A percentile compares a stretch with the other conserved stretches of the same genome.
Conservation (phyloP, 1,140 invertebrate genomes). For the Antheraea mylitta region DNA sequence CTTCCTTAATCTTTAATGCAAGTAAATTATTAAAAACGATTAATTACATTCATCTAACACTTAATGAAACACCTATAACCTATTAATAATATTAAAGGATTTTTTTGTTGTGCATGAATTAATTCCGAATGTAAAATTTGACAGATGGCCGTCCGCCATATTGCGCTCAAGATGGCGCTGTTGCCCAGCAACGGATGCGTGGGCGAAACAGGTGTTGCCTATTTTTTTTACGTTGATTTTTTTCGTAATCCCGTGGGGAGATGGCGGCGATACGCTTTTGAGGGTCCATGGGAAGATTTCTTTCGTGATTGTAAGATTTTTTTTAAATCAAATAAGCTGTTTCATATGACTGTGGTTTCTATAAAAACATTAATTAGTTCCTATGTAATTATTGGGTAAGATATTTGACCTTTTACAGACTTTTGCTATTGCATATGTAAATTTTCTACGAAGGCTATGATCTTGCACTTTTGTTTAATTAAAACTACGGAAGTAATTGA, state of each 20-base stretch:
- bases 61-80: not conserved
- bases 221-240: conserved; percentile 45
- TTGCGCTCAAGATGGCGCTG: conserved; percentile 47
- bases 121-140: conserved; percentile 54
- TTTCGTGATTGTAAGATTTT: conserved; percentile 24
- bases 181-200: conserved; percentile 56
- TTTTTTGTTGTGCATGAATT: conserved; percentile 11
- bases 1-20: not conserved
- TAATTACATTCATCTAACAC: not conserved
- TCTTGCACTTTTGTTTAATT: not conserved
- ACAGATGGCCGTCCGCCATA: conserved; percentile 65
- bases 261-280: conserved; percentile 46
- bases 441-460: not conserved
- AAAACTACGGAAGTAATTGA: not conserved
- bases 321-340: not conserved
- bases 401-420: not conserved
- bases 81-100: not conserved
- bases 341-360: not conserved
- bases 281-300: conserved; percentile 47
- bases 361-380: not conserved
- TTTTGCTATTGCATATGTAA: not conserved
- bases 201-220: conserved; percentile 64
- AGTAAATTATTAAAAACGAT: not conserved
- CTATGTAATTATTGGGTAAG: not conserved
- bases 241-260: conserved; percentile 36